phyloP scores from a whole-genome alignment of 2,113 vertebrate species.

The Nyctereutes procyonoides region DNA sequence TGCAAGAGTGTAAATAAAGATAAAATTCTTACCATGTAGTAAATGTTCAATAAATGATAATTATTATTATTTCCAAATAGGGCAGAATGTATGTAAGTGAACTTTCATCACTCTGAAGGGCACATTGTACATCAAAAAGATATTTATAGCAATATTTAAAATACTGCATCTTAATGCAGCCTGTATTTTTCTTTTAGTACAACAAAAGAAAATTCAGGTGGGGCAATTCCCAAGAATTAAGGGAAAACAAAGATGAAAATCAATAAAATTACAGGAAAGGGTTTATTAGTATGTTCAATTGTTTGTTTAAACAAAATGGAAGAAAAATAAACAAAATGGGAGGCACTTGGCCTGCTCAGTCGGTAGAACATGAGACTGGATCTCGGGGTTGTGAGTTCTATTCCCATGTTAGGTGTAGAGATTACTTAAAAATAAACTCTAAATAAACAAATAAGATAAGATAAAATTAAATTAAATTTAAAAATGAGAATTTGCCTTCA shows the following conservation, averaged over 20 bases:
- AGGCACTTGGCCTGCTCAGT: no score
- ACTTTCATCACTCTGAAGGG: background rate
- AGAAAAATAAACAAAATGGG: no score
- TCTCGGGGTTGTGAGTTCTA: no score
- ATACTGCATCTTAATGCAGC: background rate
- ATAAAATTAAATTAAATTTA: background rate
- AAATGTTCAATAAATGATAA: background rate
- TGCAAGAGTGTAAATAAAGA: slow-evolving; percentile 11
- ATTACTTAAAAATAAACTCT: no score
- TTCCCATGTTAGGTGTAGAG: no score
- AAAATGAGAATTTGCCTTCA: slow-evolving; percentile 43
- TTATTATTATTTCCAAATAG: background rate
- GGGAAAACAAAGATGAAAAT: slow-evolving; percentile 47
- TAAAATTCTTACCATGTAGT: background rate
- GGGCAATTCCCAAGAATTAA: slow-evolving; percentile 37
- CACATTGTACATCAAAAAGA: background rate
- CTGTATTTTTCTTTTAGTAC: background rate
- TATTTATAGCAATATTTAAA: slow-evolving; percentile 48
- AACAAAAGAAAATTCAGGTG: background rate
- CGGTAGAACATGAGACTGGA: no score
- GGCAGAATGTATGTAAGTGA: background rate
- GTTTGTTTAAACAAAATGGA: background rate
- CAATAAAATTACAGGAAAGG: background rate
- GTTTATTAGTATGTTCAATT: slow-evolving; percentile 31
- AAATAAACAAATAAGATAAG: no score